phyloP scores from a whole-genome alignment of 2,888 invertebrate species.

The Pseudococcus jackbeardsleyi region DNA sequence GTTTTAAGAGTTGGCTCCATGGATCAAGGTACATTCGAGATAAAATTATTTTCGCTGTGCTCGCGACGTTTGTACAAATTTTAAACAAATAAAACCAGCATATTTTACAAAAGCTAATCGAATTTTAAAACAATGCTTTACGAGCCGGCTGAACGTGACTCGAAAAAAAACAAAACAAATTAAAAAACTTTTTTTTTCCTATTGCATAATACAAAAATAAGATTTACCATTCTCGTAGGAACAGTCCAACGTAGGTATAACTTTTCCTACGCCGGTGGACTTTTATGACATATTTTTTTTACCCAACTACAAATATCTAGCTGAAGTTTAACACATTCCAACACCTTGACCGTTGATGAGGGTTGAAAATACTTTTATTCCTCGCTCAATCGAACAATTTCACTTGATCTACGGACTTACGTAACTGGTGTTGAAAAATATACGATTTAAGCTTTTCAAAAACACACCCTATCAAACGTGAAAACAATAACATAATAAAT shows the following conservation, averaged over 20 bases:
- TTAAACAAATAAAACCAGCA: slow-evolving; percentile 26
- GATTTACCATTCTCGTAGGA: not conserved
- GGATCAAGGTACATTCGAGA: not conserved
- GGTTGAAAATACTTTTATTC: not conserved
- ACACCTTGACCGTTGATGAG: slow-evolving; percentile 15
- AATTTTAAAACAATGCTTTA: slow-evolving; percentile 43
- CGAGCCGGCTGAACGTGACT: not conserved
- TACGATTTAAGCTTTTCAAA: slow-evolving; percentile 36
- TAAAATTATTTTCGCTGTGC: not conserved
- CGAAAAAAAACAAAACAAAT: slow-evolving; percentile 10
- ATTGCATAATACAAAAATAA: slow-evolving; percentile 35
- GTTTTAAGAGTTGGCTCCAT: no score
- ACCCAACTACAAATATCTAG: not conserved
- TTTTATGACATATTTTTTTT: slow-evolving; percentile 30
- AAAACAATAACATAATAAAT: slow-evolving; percentile 41
- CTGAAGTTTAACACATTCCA: not conserved
- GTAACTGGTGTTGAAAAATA: not conserved
- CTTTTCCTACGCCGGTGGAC: not conserved
- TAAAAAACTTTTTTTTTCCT: slow-evolving; percentile 30
- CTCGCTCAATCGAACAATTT: slow-evolving; percentile 5
- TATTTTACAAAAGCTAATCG: slow-evolving; percentile 22
- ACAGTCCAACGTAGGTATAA: not conserved
- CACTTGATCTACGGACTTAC: not conserved
- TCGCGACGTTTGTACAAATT: slow-evolving; percentile 5
- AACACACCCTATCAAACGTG: not conserved